Conservation (phyloP, 2,888 invertebrate genomes). For the Mesorhabditis spiculigera region DNA sequence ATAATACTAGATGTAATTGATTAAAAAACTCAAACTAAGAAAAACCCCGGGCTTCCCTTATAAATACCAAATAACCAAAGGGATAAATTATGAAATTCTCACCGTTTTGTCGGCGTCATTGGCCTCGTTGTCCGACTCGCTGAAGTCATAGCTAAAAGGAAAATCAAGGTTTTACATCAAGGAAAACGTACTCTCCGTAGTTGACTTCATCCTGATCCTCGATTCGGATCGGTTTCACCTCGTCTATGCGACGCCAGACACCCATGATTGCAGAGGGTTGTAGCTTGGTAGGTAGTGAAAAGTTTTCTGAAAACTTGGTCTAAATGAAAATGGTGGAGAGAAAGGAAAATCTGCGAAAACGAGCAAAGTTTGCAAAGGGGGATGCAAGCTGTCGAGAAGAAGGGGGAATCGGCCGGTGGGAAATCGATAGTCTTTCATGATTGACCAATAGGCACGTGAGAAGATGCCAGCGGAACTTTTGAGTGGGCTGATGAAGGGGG, state of each 20-base stretch:
- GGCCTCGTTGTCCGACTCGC: constrained; percentile 27
- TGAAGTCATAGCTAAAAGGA: constrained; percentile 30
- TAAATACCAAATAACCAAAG: no score
- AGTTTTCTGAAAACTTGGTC: neutral
- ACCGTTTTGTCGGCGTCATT: constrained; percentile 1
- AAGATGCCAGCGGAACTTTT: no score
- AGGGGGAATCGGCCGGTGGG: neutral
- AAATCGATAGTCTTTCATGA: constrained; percentile 12
- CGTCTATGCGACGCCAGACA: constrained; percentile 26
- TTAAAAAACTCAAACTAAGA: no score
- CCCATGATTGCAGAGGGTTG: constrained; percentile 25
- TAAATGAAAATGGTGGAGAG: neutral
- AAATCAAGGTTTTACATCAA: constrained; percentile 1
- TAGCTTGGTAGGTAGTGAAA: neutral
- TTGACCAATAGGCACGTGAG: no score
- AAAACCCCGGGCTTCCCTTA: no score
- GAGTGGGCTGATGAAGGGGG: no score
- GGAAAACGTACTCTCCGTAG: constrained; percentile 42
- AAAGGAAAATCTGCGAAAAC: constrained; percentile 7
- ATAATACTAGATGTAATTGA: no score
- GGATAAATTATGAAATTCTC: no score
- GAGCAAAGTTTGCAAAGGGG: neutral
- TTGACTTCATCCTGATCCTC: constrained; percentile 37
- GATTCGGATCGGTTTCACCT: constrained; percentile 33
- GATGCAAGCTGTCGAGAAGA: neutral